A percentile compares a stretch with the other conserved stretches of the same genome.
phyloP scores from a whole-genome alignment of 2,888 invertebrate species.

The Caenorhabditis sulstoni region DNA sequence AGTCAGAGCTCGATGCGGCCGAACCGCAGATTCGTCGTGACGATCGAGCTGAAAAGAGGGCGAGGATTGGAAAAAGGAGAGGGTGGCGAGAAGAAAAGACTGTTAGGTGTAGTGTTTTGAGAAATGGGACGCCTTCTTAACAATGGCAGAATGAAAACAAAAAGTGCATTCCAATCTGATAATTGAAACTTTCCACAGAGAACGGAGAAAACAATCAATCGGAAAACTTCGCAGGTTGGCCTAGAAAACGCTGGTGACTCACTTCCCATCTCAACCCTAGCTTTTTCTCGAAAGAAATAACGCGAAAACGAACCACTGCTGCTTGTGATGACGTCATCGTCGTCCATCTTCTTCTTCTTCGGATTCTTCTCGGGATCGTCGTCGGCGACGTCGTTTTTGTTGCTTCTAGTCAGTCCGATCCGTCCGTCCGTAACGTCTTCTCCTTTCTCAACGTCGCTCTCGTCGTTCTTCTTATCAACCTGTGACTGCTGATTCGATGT shows the following conservation, averaged over 20 bases:
- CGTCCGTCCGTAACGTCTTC: constrained; percentile 31
- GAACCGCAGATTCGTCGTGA: constrained; percentile 67
- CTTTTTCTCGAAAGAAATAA: too few species aligned
- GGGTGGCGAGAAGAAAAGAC: neutral
- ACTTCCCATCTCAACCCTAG: too few species aligned
- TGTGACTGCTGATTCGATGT: neutral
- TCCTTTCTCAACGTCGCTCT: neutral
- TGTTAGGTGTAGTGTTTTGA: neutral
- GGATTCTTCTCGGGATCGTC: constrained; percentile 10
- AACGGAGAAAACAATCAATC: too few species aligned
- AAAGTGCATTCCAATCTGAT: neutral
- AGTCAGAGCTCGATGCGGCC: constrained; percentile 65
- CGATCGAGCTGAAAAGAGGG: constrained; percentile 42
- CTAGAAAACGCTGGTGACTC: too few species aligned
- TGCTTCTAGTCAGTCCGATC: constrained; percentile 31
- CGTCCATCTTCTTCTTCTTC: constrained; percentile 44
- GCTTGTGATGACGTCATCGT: constrained; percentile 50
- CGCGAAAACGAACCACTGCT: constrained; percentile 20
- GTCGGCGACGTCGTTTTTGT: neutral
- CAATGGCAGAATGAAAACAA: neutral
- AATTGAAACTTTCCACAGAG: neutral
- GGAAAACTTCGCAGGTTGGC: too few species aligned
- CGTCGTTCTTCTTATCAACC: constrained; percentile 4
- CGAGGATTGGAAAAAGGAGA: neutral
- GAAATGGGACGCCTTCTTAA: neutral